Evolutionary conservation across 2,888 invertebrate genomes (phyloP), one percentile per base, ranked within the genome.

Genomic region (Coronaproctus castanopsis): DNA sequence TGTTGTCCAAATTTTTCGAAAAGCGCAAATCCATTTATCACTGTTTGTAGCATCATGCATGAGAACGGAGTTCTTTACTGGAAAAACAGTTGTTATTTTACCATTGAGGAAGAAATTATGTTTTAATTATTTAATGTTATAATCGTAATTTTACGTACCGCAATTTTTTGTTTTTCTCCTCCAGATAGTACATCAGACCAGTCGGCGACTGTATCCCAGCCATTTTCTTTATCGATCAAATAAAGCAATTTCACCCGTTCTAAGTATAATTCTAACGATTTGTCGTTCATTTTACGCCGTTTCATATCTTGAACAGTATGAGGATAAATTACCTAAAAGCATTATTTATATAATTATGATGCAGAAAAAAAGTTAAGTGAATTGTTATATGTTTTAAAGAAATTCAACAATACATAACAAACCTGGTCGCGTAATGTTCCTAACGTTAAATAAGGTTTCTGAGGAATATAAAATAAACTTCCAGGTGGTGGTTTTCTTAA

Each of bases 121-220:
- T n/a, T n/a, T n/a, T n/a, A n/a, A n/a, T n/a, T n/a, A n/a, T n/a
- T n/a, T n/a, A n/a, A n/a, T n/a, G 36, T 36, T 36, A 36, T 52
- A 10, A 54, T 23, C 10, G 21, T 18, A 21, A 54, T 54, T 54
- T 10, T 10, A 70, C 77, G 75, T 69, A 88, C 85, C 56, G 97
- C 97, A 67, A 98, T 84, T 69, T 97, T 77, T 73, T 98, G 98
- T 70, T 98, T 98, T 75, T 98, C 97, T 18, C 97, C 98, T 0
- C 98, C 98, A 48, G 91, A 92, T 3, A 98, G 76, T 0, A 97
- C 92, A 71, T 98, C 98, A 80, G 96, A 87, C 97, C 97, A 98
- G 76, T 98, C 97, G 67, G 92, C 91, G 1, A 91, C 84, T 0
- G 91, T 83, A 72, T 95, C 88, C 78, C 92, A 83, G 5, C 87